These are phyloP conservation scores for Aptenodytes patagonicus DNA, from an alignment of 2,113 vertebrate species.

Conservation along the genomic window DNA sequence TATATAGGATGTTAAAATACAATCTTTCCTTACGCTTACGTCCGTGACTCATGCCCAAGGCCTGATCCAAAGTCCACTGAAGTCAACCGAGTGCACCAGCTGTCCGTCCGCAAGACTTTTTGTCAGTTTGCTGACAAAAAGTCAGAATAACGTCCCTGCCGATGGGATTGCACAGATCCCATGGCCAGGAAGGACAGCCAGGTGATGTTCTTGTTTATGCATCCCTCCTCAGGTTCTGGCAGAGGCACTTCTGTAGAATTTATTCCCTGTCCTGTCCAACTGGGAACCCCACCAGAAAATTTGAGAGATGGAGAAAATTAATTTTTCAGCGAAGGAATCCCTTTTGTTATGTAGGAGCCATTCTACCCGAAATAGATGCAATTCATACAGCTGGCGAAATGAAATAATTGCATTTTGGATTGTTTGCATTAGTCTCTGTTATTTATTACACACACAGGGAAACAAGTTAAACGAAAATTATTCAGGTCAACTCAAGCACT, in stretches of 20 bases:
- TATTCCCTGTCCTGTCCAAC: neutral
- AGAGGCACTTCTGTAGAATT: neutral
- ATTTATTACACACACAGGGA: neutral
- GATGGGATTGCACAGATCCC: neutral
- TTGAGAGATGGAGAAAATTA: neutral
- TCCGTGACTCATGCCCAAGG: neutral
- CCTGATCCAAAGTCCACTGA: neutral
- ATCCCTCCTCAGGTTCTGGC: neutral
- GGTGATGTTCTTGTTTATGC: neutral
- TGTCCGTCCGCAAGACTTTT: neutral
- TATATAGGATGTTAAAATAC: neutral
- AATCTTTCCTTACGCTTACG: neutral
- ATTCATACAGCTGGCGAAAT: neutral
- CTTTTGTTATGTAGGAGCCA: neutral
- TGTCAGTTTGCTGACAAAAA: neutral
- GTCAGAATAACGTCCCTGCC: neutral
- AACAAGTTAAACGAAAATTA: neutral
- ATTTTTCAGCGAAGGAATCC: neutral
- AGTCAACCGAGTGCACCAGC: neutral
- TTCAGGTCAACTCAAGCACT: neutral
- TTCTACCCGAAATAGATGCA: neutral
- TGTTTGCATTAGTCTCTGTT: neutral
- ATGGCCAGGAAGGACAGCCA: neutral
- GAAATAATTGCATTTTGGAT: neutral
- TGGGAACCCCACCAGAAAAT: neutral